Conservation (phyloP, 1,140 invertebrate species). For the Nasonia vitripennis region DNA sequence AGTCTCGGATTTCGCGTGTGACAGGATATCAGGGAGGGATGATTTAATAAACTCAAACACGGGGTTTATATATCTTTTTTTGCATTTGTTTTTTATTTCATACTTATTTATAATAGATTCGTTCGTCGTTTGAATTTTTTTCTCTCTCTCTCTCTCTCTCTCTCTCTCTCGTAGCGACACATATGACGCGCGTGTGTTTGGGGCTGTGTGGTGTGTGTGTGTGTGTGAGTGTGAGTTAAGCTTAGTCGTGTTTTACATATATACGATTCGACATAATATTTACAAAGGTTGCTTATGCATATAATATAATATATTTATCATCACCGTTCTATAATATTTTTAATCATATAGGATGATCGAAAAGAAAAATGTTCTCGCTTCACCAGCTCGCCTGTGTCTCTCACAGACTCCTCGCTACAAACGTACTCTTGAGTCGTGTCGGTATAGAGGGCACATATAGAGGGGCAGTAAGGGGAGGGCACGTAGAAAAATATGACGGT, state of each 20-base stretch:
- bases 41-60: constrained; percentile 45
- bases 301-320: constrained; percentile 14
- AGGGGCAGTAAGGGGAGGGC: constrained; percentile 33
- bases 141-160: no score
- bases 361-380: neutral
- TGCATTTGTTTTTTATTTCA: constrained; percentile 48
- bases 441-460: constrained; percentile 15
- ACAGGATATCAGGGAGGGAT: neutral
- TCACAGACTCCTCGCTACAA: neutral
- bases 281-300: constrained; percentile 36
- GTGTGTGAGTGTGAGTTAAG: neutral
- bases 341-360: neutral
- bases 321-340: neutral
- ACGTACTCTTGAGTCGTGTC: constrained; percentile 18
- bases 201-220: constrained; percentile 7
- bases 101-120: constrained; percentile 52
- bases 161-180: constrained; percentile 15
- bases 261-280: constrained; percentile 50
- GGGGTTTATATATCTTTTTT: constrained; percentile 24
- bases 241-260: constrained; percentile 27
- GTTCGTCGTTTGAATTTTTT: constrained; percentile 1
- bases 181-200: constrained; percentile 29
- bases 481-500: constrained; percentile 75
- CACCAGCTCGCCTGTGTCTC: neutral
- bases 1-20: constrained; percentile 20